Evolutionary conservation across 1,140 invertebrate genomes (phyloP).

Genomic region (Cyphomyrmex costatus): DNA sequence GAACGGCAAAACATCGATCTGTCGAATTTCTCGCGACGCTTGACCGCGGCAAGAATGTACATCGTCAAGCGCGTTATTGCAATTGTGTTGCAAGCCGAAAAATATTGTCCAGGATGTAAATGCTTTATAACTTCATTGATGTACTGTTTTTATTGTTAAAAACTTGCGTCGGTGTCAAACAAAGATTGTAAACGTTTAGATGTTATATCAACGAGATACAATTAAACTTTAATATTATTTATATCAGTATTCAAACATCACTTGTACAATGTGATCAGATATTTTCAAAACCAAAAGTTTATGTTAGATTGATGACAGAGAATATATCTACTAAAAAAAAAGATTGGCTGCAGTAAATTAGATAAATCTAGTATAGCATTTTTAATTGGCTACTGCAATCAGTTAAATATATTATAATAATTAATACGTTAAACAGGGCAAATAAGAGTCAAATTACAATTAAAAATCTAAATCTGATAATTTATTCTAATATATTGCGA

Average conservation of each 20-base stretch:
- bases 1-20: not conserved
- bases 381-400: too few species aligned
- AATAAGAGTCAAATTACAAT: too few species aligned
- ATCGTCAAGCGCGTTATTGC: conserved; percentile 10
- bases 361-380: too few species aligned
- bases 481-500: too few species aligned
- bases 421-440: too few species aligned
- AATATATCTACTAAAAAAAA: too few species aligned
- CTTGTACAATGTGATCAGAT: too few species aligned
- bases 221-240: not conserved
- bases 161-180: not conserved
- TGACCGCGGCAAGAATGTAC: not conserved
- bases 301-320: too few species aligned
- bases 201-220: not conserved
- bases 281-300: too few species aligned
- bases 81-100: conserved; percentile 6
- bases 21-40: conserved; percentile 4
- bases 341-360: too few species aligned
- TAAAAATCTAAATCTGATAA: too few species aligned
- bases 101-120: not conserved
- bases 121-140: not conserved
- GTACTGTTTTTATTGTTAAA: not conserved
- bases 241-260: not conserved
- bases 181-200: not conserved
- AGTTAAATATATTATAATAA: too few species aligned